Evolutionary conservation across 1,140 invertebrate genomes (phyloP).

Genomic region (Rhyzopertha dominica): DNA sequence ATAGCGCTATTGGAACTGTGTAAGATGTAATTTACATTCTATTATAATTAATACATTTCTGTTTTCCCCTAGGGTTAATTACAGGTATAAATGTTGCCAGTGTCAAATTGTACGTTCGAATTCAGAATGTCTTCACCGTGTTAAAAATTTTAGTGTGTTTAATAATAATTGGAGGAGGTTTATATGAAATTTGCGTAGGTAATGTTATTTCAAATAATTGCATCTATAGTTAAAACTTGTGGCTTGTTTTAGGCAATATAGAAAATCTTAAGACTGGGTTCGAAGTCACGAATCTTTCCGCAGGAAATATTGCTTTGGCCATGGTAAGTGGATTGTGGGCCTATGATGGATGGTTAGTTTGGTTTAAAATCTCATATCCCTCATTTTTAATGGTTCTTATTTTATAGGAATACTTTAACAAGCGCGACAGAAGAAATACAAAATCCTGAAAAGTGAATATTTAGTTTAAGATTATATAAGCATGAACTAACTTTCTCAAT

Average conservation of each 20-base stretch:
- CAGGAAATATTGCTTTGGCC: conserved; percentile 77
- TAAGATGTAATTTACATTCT: too few species aligned
- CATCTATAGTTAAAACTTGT: too few species aligned
- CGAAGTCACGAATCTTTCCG: conserved; percentile 62
- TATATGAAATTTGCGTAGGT: conserved; percentile 70
- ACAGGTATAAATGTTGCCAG: conserved; percentile 85
- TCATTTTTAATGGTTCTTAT: conserved; percentile 18
- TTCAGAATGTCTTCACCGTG: conserved; percentile 84
- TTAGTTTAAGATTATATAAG: too few species aligned
- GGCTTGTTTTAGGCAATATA: conserved; percentile 57
- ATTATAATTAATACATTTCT: neutral
- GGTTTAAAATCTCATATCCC: too few species aligned
- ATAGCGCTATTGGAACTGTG: too few species aligned
- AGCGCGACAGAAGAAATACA: conserved; percentile 91
- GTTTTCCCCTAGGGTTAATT: conserved; percentile 61
- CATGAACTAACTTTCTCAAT: too few species aligned
- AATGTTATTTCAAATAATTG: conserved; percentile 23
- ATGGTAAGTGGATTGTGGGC: conserved; percentile 94
- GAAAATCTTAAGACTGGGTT: conserved; percentile 71
- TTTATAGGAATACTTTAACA: conserved; percentile 69
- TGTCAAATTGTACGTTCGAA: conserved; percentile 80
- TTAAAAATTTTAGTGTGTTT: conserved; percentile 81
- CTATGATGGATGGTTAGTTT: conserved; percentile 80
- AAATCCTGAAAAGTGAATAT: conserved; percentile 71
- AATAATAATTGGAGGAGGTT: conserved; percentile 75